These are phyloP conservation scores for Pseudomyrmex sp. DNA, from an alignment of 1,140 invertebrate species.

Conservation along the genomic window DNA sequence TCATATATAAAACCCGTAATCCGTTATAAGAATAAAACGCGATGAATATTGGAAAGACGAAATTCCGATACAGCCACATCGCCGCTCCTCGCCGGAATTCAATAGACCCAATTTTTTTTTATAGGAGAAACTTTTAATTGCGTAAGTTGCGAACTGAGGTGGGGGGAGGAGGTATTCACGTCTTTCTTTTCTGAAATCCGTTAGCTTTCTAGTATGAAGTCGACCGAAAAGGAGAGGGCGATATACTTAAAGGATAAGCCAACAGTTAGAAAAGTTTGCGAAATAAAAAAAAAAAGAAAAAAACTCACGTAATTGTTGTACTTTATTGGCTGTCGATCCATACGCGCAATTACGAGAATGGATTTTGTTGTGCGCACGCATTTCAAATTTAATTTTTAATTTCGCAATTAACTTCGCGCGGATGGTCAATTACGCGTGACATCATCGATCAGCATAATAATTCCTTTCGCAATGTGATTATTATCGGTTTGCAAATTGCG, in stretches of 20 bases:
- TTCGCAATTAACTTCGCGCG: neutral
- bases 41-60: neutral
- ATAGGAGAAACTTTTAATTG: constrained; percentile 46
- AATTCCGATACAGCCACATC: neutral
- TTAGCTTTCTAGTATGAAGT: constrained; percentile 4
- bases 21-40: neutral
- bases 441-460: neutral
- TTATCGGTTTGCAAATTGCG: neutral
- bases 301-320: neutral
- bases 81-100: neutral
- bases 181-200: constrained; percentile 1
- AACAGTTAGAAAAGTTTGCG: constrained; percentile 32
- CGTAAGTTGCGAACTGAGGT: constrained; percentile 8
- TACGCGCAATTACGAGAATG: neutral
- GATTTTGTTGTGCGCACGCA: neutral
- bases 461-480: constrained; percentile 2
- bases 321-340: constrained; percentile 5
- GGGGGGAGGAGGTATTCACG: neutral
- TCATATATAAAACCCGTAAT: neutral
- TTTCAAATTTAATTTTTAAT: constrained; percentile 33
- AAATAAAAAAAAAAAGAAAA: constrained; percentile 4
- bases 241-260: constrained; percentile 14
- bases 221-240: neutral
- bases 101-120: constrained; percentile 27
- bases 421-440: constrained; percentile 6